phyloP scores from a whole-genome alignment of 1,140 invertebrate species.

The Saxidomus purpurata region DNA sequence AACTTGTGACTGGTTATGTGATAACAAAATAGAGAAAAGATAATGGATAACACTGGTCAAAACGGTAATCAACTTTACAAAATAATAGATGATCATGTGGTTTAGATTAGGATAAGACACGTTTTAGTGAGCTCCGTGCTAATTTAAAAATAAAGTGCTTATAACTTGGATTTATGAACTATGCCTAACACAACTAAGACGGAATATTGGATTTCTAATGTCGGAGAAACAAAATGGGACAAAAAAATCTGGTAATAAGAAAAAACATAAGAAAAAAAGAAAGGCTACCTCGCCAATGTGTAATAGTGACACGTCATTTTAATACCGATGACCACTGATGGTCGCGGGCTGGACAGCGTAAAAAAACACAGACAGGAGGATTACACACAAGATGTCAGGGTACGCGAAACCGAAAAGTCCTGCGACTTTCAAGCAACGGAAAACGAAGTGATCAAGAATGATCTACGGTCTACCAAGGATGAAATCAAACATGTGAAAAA shows the following conservation, averaged over 20 bases:
- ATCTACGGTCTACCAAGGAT: not conserved
- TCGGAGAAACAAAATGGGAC: not conserved
- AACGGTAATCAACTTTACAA: too few species aligned
- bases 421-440: not conserved
- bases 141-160: not conserved
- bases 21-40: too few species aligned
- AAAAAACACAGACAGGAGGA: not conserved
- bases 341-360: too few species aligned
- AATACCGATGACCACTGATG: not conserved
- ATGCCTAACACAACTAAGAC: not conserved
- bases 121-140: not conserved
- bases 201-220: not conserved
- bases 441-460: not conserved
- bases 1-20: too few species aligned
- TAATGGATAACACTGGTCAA: too few species aligned
- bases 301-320: not conserved
- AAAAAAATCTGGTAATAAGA: not conserved
- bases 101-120: not conserved
- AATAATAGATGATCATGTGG: not conserved
- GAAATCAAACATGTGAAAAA: not conserved
- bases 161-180: not conserved
- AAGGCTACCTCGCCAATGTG: constrained; percentile 1
- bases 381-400: not conserved
- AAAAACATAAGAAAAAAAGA: constrained; percentile 4
- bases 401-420: not conserved